These are phyloP conservation scores for Platycheirus rosarum DNA, from an alignment of 2,888 invertebrate genomes.

Conservation along the genomic window DNA sequence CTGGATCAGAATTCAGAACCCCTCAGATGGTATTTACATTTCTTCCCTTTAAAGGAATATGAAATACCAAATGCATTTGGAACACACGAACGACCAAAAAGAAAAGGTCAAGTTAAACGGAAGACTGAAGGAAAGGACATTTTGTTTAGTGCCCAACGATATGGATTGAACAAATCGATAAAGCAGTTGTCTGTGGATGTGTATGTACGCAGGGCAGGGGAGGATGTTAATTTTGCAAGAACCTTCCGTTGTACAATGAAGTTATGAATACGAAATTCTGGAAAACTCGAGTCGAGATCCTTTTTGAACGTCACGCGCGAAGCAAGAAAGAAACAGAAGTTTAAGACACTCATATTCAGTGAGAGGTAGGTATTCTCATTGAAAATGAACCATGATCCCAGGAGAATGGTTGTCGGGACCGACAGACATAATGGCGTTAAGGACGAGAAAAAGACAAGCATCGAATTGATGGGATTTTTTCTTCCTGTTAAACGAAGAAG, in stretches of 20 bases:
- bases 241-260: constrained; percentile 41
- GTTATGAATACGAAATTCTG: constrained; percentile 67
- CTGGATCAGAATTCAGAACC: no score
- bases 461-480: constrained; percentile 53
- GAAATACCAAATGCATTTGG: constrained; percentile 21
- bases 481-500: constrained; percentile 32
- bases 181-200: background rate
- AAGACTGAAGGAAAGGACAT: background rate
- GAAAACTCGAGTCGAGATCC: constrained; percentile 22
- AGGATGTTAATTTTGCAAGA: constrained; percentile 53
- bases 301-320: constrained; percentile 41
- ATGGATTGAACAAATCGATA: constrained; percentile 39
- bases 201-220: background rate
- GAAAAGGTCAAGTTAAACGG: constrained; percentile 9
- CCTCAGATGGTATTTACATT: no score
- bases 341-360: background rate
- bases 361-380: constrained; percentile 14
- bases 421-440: background rate
- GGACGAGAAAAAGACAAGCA: constrained; percentile 25
- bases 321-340: constrained; percentile 1
- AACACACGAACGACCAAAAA: background rate
- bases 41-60: background rate
- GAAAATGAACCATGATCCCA: constrained; percentile 20
- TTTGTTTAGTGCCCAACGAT: background rate
- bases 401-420: background rate